Evolutionary conservation across 2,113 vertebrate genomes (phyloP).

Genomic region (Ictalurus punctatus): DNA sequence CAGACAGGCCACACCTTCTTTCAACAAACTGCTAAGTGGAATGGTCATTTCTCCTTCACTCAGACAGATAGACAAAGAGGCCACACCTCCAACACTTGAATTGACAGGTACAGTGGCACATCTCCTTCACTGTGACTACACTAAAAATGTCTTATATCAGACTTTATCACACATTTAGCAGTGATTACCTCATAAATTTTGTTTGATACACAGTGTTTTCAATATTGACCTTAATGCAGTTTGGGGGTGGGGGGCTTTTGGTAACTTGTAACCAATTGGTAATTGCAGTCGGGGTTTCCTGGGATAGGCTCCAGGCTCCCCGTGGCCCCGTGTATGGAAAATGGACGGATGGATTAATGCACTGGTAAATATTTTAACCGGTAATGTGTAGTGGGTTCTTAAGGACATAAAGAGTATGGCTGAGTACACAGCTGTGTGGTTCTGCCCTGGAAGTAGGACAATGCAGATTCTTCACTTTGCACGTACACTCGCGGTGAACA

Average conservation of each 20-base stretch:
- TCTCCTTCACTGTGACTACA: background rate
- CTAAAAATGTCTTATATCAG: no score
- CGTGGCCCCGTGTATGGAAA: no score
- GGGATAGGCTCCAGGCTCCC: no score
- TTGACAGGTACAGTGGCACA: background rate
- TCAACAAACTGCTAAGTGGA: background rate
- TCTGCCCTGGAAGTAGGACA: background rate
- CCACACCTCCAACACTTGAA: background rate
- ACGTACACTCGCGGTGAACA: background rate
- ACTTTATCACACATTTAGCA: no score
- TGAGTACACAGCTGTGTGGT: background rate
- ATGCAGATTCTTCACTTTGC: background rate
- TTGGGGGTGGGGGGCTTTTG: no score
- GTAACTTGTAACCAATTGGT: no score
- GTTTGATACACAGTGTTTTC: background rate
- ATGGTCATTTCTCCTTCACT: background rate
- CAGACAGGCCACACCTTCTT: background rate
- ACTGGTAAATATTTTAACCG: background rate
- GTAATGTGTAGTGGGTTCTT: background rate
- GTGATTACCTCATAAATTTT: background rate
- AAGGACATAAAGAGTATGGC: background rate
- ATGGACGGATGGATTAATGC: background rate
- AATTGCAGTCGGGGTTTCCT: no score
- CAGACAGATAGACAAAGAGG: no score
- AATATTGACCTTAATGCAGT: background rate